These are phyloP conservation scores for Leptestheria dahalacensis DNA, from an alignment of 1,140 invertebrate genomes.

Conservation along the genomic window DNA sequence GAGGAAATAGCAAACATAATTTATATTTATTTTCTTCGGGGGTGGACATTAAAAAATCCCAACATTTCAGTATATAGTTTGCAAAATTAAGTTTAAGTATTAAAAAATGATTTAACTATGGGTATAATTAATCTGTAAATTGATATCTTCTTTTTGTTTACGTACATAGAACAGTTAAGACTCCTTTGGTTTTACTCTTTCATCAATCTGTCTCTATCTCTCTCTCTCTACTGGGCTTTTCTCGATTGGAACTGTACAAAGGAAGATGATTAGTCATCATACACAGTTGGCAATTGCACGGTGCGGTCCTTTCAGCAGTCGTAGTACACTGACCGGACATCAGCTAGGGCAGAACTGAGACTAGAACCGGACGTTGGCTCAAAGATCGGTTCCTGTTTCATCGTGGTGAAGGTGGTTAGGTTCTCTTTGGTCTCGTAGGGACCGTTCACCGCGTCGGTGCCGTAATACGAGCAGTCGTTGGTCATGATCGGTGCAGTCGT, in stretches of 20 bases:
- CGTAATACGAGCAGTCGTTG: background rate
- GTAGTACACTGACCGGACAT: conserved; percentile 18
- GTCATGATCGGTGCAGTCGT: no score
- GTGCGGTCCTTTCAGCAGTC: conserved; percentile 14
- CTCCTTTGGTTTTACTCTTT: background rate
- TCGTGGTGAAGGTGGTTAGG: background rate
- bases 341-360: conserved; percentile 19
- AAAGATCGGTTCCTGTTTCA: conserved; percentile 1
- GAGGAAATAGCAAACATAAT: no score
- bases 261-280: no score
- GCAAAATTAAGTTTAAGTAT: no score
- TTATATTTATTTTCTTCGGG: no score
- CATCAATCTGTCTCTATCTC: no score
- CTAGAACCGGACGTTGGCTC: conserved; percentile 14
- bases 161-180: background rate
- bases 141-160: background rate
- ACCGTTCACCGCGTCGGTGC: background rate
- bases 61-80: no score
- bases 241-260: no score
- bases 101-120: no score
- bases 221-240: no score
- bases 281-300: background rate
- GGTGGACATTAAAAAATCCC: no score
- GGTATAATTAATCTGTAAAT: no score
- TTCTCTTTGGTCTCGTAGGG: conserved; percentile 4